A percentile compares a stretch with the other conserved stretches of the same genome.
Evolutionary conservation across 2,888 invertebrate genomes (phyloP).

Genomic region (Nectonema munidae): DNA sequence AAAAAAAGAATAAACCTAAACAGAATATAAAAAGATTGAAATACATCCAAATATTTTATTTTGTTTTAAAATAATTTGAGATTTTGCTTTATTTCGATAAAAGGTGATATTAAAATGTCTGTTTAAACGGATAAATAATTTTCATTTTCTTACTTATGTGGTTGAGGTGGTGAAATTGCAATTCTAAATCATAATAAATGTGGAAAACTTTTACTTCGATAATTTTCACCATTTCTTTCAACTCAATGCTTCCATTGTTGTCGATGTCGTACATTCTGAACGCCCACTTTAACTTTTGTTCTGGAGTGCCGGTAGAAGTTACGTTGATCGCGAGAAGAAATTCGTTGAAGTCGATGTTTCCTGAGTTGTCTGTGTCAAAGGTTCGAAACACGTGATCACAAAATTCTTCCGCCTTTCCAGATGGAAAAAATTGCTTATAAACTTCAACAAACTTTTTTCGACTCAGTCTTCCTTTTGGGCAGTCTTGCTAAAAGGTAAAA

Average conservation of each 20-base stretch:
- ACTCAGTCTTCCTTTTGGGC: conserved; percentile 22
- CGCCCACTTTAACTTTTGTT: conserved; percentile 91
- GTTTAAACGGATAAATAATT: no score
- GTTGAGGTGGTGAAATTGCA: no score
- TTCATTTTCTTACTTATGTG: no score
- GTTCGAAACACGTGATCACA: conserved; percentile 24
- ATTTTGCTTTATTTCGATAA: no score
- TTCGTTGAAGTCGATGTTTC: conserved; percentile 33
- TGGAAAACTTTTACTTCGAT: conserved; percentile 52
- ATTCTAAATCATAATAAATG: no score
- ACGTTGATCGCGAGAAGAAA: conserved; percentile 87
- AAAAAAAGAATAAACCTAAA: no score
- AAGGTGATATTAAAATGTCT: no score
- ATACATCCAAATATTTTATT: no score
- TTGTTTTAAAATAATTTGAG: no score
- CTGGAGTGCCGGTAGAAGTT: conserved; percentile 76
- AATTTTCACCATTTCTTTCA: conserved; percentile 94
- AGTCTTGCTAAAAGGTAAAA: conserved; percentile 24
- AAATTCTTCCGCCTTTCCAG: conserved; percentile 23
- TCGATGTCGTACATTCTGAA: conserved; percentile 96
- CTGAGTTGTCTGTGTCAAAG: conserved; percentile 57
- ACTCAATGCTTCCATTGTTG: conserved; percentile 82
- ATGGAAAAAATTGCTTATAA: conserved; percentile 23
- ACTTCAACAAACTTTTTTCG: conserved; percentile 24
- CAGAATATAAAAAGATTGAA: no score